phyloP scores from a whole-genome alignment of 2,888 invertebrate species.

The Tyria jacobaeae region DNA sequence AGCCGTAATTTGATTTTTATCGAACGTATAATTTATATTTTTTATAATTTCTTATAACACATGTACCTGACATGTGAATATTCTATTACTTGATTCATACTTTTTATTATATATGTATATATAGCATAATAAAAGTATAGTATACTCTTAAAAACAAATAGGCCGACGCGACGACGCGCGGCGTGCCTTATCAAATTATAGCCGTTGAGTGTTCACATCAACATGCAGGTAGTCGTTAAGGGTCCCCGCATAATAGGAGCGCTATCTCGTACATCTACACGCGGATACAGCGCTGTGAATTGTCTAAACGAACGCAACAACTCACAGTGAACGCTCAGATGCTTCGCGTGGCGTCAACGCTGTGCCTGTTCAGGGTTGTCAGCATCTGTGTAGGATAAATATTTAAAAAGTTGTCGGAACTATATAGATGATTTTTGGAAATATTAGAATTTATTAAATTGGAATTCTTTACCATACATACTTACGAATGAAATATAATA shows the following conservation, averaged over 20 bases:
- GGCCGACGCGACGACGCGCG: conserved; percentile 36
- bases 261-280: conserved; percentile 76
- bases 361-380: conserved; percentile 8
- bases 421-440: not conserved
- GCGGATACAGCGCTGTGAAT: conserved; percentile 72
- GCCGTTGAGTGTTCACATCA: conserved; percentile 67
- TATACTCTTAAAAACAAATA: conserved; percentile 34
- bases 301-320: conserved; percentile 81
- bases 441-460: not conserved
- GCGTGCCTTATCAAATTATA: conserved; percentile 74
- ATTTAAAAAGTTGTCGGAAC: not conserved
- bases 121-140: conserved; percentile 29
- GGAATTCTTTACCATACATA: too few species aligned
- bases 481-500: not conserved
- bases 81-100: conserved; percentile 32
- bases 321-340: conserved; percentile 73
- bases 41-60: conserved; percentile 18
- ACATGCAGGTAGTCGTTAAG: conserved; percentile 69
- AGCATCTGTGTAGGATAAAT: not conserved
- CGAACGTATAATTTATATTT: conserved; percentile 3
- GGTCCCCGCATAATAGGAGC: conserved; percentile 69
- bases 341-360: conserved; percentile 42
- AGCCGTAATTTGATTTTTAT: conserved; percentile 23
- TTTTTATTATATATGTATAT: too few species aligned
- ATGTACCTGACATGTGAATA: conserved; percentile 14